These are phyloP conservation scores for Emmelina monodactyla DNA, from an alignment of 2,888 invertebrate genomes.

Conservation along the genomic window DNA sequence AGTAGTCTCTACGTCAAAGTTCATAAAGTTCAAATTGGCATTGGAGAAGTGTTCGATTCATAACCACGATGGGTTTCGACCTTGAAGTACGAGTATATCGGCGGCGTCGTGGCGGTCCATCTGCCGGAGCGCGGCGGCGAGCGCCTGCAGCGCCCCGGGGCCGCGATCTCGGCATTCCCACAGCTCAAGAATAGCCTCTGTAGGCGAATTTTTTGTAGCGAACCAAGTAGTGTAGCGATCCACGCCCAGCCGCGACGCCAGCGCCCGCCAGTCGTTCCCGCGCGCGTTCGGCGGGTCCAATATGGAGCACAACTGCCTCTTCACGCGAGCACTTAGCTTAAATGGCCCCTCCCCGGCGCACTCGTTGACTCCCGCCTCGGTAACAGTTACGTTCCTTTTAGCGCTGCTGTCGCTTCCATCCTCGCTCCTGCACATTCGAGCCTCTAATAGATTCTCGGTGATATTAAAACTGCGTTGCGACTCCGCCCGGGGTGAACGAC, in stretches of 20 bases:
- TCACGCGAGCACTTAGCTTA: slow-evolving; percentile 65
- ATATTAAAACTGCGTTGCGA: slow-evolving; percentile 57
- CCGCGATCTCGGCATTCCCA: slow-evolving; percentile 94
- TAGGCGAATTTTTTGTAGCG: slow-evolving; percentile 95
- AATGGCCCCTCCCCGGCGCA: slow-evolving; percentile 69
- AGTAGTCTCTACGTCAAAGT: slow-evolving; percentile 7
- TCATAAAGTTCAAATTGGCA: slow-evolving; percentile 3
- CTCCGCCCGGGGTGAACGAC: slow-evolving; percentile 53
- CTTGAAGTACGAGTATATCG: slow-evolving; percentile 45
- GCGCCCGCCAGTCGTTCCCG: slow-evolving; percentile 96
- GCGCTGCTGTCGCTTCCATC: slow-evolving; percentile 50
- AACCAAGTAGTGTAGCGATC: slow-evolving; percentile 98
- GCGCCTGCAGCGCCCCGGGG: slow-evolving; percentile 80
- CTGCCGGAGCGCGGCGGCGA: slow-evolving; percentile 56
- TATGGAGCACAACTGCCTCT: slow-evolving; percentile 66
- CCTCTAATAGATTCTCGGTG: slow-evolving; percentile 53
- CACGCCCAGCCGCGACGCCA: slow-evolving; percentile 91
- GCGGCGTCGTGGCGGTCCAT: slow-evolving; percentile 57
- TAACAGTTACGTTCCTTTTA: slow-evolving; percentile 65
- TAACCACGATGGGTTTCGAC: slow-evolving; percentile 58
- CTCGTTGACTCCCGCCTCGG: slow-evolving; percentile 68
- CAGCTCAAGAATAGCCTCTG: slow-evolving; percentile 93
- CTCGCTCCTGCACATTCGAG: slow-evolving; percentile 54
- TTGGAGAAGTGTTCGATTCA: slow-evolving; percentile 29
- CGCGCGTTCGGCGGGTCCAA: slow-evolving; percentile 91